Evolutionary conservation across 2,113 vertebrate species (phyloP), one percentile per base, ranked within the genome.

Genomic region (Emydocephalus ijimae): DNA sequence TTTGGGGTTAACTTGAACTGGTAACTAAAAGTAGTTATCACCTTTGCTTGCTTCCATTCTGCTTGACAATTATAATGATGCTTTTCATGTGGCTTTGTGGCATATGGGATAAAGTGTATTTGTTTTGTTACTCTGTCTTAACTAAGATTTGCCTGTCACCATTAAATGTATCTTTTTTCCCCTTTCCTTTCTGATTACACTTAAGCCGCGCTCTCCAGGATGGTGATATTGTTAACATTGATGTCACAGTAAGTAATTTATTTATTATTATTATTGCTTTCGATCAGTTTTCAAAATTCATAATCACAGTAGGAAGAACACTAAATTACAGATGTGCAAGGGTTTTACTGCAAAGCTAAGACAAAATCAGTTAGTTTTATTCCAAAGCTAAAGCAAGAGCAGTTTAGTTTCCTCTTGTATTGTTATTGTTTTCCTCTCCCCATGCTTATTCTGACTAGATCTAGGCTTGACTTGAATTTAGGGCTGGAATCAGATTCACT

Each of bases 401-500:
- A 98, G 98, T 12, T 98, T 99, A 98, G 98, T 99, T 98, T 98
- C 98, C 96, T 96, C 97, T 97, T 98, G 97, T 97, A 98, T 98
- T 98, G 98, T 98, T 98, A 5, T 29, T 64, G 23, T 52, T 54
- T 29, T 29, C 21, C n/a, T 15, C 85, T 26, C 98, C 98, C 98
- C 96, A 96, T 98, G 97, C 98, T 98, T 98, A 97, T 98, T 98
- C 97, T 98, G 98, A 97, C 97, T 97, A 98, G 98, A 98, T 98
- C 98, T 97, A 97, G 98, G 98, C 97, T 98, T 97, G 98, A 97
- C 97, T 97, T 98, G 98, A 98, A 98, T 98, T 98, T 98, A 97
- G 98, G 98, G 98, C 98, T 98, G 98, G 98, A 98, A 98, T 98
- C 98, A 98, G 98, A 99, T 99, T 98, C 97, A 97, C 97, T 98